These are phyloP conservation scores for Thelaira solivaga DNA, from an alignment of 2,888 invertebrate genomes.

Conservation along the genomic window DNA sequence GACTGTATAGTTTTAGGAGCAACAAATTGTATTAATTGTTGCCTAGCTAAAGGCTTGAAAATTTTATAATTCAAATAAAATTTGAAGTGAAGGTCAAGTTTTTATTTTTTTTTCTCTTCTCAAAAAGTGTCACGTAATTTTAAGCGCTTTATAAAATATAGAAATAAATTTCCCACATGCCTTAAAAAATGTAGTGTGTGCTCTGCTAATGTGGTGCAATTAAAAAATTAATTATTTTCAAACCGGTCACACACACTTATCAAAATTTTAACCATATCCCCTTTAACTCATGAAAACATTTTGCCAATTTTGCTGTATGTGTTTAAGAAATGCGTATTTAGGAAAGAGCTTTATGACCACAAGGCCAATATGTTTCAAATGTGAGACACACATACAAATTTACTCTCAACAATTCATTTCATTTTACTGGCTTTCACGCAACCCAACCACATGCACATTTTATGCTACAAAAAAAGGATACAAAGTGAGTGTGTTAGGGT, in stretches of 20 bases:
- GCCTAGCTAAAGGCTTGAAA: too few relatives aligned
- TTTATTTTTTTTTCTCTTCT: too few relatives aligned
- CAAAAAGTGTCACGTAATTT: too few relatives aligned
- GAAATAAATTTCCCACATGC: too few relatives aligned
- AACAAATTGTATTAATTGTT: too few relatives aligned
- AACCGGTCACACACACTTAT: conserved; percentile 70
- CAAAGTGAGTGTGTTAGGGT: not conserved
- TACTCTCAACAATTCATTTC: not conserved
- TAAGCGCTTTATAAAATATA: too few relatives aligned
- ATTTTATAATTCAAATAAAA: too few relatives aligned
- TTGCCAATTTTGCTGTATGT: not conserved
- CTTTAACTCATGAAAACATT: not conserved
- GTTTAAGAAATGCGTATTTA: conserved; percentile 3
- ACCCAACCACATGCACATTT: conserved; percentile 27
- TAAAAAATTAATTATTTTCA: conserved; percentile 74
- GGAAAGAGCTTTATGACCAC: conserved; percentile 18
- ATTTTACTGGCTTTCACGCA: not conserved
- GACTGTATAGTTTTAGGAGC: too few relatives aligned
- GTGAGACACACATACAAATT: not conserved
- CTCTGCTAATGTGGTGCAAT: too few relatives aligned
- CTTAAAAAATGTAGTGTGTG: too few relatives aligned
- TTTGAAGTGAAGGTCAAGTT: too few relatives aligned
- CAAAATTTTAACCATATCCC: conserved; percentile 1
- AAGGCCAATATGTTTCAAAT: conserved; percentile 29
- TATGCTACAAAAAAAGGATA: not conserved